Percentiles rank a stretch among this genome's conserved stretches.
Conservation (phyloP, 2,113 vertebrate species). For the Syrrhaptes paradoxus region DNA sequence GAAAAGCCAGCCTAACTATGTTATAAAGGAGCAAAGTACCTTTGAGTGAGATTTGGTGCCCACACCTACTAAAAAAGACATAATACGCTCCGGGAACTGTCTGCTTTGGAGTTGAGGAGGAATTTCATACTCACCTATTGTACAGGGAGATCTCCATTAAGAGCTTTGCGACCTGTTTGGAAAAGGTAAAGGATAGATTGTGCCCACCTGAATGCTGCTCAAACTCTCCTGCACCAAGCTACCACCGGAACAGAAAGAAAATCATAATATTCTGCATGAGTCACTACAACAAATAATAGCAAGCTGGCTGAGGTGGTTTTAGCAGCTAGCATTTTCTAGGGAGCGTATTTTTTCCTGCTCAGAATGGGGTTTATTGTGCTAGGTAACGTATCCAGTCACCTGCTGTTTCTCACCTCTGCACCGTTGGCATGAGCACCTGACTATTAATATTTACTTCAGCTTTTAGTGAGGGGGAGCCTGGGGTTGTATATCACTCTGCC, state of each 20-base stretch:
- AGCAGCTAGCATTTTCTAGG: neutral
- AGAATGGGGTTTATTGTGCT: neutral
- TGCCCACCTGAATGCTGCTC: neutral
- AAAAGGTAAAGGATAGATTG: neutral
- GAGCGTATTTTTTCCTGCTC: neutral
- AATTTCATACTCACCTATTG: neutral
- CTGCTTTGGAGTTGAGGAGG: neutral
- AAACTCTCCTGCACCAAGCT: neutral
- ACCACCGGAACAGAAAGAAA: neutral
- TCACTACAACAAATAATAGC: accelerated
- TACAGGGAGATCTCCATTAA: neutral
- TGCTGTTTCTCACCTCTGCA: conserved; percentile 7
- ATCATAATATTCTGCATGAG: neutral
- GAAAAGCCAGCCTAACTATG: neutral
- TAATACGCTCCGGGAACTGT: neutral
- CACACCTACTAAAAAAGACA: neutral
- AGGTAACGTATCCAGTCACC: neutral
- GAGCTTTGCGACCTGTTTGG: neutral
- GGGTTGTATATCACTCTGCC: neutral
- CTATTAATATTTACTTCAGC: neutral
- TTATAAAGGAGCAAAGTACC: neutral
- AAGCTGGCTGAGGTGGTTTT: neutral
- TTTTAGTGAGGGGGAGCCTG: neutral
- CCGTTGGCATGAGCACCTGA: neutral
- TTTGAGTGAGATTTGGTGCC: neutral